Evolutionary conservation across 2,113 vertebrate genomes (phyloP), one percentile per base, ranked within the genome.

Genomic region (Ciconia stormi): DNA sequence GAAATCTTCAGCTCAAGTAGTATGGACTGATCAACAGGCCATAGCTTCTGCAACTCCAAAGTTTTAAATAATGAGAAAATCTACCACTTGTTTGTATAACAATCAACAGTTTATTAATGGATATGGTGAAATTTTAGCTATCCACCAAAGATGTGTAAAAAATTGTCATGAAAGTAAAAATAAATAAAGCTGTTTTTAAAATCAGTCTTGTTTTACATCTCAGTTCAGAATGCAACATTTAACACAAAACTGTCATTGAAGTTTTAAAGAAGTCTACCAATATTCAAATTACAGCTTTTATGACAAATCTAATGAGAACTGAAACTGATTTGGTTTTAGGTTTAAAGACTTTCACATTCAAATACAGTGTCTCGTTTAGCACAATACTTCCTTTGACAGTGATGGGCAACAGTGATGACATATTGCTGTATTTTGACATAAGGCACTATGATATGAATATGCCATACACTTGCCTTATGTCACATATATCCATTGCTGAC

Each of bases 161-260:
- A 98, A 97, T 81, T 81, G 96, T 97, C 94, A 97, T 74, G 96
- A 96, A 97, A 97, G 95, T 97, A 98, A 98, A 98, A 98, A 98
- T 98, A 98, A 98, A 98, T 98, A 98, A 98, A 98, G 97, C 96
- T 96, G 96, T 95, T 96, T 93, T 97, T 95, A 97, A 97, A 97
- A 97, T 98, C 97, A 97, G 96, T 98, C 97, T 98, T 61, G 63
- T 87, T 97, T 93, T 97, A 97, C 97, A 93, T 74, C 66, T 96
- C 36, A 30, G 97, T 97, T 98, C 95, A 89, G 97, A 95, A 97
- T 92, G 94, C 88, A 93, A 98, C 97, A 96, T 95, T 95, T 67
- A 90, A 98, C 96, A 92, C 82, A 95, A 96, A 97, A 97, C 96
- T 91, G 96, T 96, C 97, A 93, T 93, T 93, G 53, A 94, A 93